Evolutionary conservation across 37 sponge, comb jelly and placozoan species (phyloP), one percentile per base, ranked within the genome.

Genomic region (Spongilla lacustris): DNA sequence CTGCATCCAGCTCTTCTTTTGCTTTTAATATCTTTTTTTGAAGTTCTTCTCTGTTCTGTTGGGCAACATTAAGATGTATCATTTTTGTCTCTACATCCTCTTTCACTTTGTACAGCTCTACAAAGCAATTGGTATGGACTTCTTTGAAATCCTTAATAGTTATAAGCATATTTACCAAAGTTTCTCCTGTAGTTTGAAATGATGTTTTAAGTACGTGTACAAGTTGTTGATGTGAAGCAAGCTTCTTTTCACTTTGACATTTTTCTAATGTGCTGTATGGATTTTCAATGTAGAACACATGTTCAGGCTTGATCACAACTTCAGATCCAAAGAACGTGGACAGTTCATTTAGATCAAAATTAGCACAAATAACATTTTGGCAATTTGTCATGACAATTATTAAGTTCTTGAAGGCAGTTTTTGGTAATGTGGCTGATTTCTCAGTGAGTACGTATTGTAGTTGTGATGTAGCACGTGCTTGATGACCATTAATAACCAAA

Each of bases 201-300:
- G 84, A 2, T 25, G 10, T 32, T 14, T 34, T 29, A 28, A 74
- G 34, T 32, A 24, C 73, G 21, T 68, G 50, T 36, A 37, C 73
- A 86, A 86, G 22, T 73, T 78, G 23, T 12, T 67, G 3, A 34
- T 72, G 11, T 21, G 27, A 8, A 49, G 70, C 27, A 23, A 10
- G 22, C 66, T 36, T 49, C 27, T 49, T 50, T 73, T 80, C n/a
- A 27, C 25, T 33, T 81, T 74, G 26, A 81, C 88, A 31, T 46
- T 80, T 87, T 24, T 87, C 88, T 2, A 87, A 23, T 27, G 22
- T 34, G 76, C 88, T 81, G 82, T 87, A 87, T 17, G 88, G 88
- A 87, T 87, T 87, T 73, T 87, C 88, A 58, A 87, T 74, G 33
- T 24, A 81, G 68, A 81, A 87, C 19, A 50, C 81, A 27, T 76